Base-by-base conservation (phyloP, 1,140 invertebrate genomes). In the Drosophila repletoides region DNA sequence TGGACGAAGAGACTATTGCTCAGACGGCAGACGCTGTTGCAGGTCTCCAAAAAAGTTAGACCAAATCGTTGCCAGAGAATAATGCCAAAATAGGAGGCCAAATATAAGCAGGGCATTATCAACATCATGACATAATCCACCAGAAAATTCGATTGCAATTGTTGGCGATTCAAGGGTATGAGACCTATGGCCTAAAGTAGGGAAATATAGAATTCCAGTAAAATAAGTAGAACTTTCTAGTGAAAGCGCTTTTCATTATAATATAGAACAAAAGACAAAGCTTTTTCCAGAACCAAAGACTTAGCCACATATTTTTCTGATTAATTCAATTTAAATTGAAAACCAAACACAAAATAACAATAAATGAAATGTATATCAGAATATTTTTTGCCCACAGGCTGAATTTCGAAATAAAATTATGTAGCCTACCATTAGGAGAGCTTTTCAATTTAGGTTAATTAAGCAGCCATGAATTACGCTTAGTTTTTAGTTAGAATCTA, bases 101-200 rank as follows among this genome's bases (percentile, higher is more conserved):
- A n/a, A 56, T 89, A 89, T 0, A 86, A 17, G 3, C 72, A 10
- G 0, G 88, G 88, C 33, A 89, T 46, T 12, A 88, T 45, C 3
- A 68, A 22, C 80, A 89, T 88, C 69, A 89, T 69, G 4, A 58
- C 55, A 33, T 89, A 89, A 34, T 89, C 88, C 6, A 83, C 2
- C 15, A 76, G 10, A 4, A 69, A 40, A 31, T 70, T 79, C 4
- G 73, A 61, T 0, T 41, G 17, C 15, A 28, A 3, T 40, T 76
- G 38, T 40, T 72, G 60, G 0, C 84, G 84, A 40, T 89, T 86
- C 6, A 88, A 46, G 3, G 88, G 88, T 24, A 89, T 76, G 0
- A 89, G 61, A 1, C 88, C 88, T 28, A 88, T 86, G n/a, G 69
- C 49, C 88, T 89, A 15, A 5, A 31, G 10, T 1, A 15, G 2